Conservation (phyloP, 2,888 invertebrate genomes). For the Drosophila parthenogenetica region DNA sequence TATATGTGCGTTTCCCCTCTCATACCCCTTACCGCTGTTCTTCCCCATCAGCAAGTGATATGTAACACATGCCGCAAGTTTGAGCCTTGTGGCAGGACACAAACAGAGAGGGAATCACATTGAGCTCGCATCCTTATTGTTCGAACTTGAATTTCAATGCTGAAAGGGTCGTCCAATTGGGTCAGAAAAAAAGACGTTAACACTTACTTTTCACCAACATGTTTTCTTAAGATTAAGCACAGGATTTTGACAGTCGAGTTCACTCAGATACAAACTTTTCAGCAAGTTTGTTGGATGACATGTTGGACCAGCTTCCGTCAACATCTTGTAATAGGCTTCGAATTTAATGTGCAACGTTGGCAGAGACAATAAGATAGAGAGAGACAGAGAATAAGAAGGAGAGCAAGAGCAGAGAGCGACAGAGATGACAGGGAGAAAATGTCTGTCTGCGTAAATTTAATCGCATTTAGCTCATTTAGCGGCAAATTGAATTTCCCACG, state of each 20-base stretch:
- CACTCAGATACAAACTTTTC: neutral
- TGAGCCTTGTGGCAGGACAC: constrained; percentile 12
- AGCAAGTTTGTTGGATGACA: constrained; percentile 28
- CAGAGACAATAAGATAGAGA: neutral
- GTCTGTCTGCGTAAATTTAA: constrained; percentile 63
- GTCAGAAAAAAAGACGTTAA: no score
- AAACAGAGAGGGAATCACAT: constrained; percentile 3
- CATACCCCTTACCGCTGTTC: neutral
- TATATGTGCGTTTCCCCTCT: neutral
- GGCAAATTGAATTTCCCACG: constrained; percentile 74
- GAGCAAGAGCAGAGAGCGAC: neutral
- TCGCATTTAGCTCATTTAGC: constrained; percentile 77
- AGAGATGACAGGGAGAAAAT: neutral
- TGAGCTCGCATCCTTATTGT: constrained; percentile 33
- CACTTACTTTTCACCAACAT: neutral
- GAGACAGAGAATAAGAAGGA: neutral
- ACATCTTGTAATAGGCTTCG: constrained; percentile 13
- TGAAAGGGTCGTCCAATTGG: no score
- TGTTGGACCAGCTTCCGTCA: constrained; percentile 11
- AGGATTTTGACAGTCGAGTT: neutral
- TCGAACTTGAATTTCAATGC: neutral
- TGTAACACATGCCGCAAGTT: constrained; percentile 57
- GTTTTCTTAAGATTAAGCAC: neutral
- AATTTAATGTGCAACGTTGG: constrained; percentile 20
- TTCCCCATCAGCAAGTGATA: constrained; percentile 36